Base-by-base conservation (phyloP, 2,888 invertebrate genomes). In the Dynastes maya region DNA sequence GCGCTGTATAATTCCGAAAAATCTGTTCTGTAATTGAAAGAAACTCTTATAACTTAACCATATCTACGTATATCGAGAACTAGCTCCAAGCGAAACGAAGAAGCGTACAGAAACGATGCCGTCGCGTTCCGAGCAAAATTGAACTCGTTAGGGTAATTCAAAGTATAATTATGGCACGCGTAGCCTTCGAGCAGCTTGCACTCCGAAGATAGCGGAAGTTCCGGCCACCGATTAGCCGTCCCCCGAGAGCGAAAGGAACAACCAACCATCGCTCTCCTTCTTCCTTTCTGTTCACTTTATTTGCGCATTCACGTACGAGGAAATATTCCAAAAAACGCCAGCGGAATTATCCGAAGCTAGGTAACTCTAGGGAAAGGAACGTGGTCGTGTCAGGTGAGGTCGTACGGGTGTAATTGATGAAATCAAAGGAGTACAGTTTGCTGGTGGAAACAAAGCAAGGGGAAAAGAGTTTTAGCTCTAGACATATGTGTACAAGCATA, bases 111-210 rank as follows among this genome's bases (percentile, higher is more conserved):
- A 6, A 27, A 22, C 5, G 32, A 22, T 58, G 16, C 58, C 58
- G 22, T 16, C 53, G 53, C 67, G 72, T 53, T 65, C 53, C 4
- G 13, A 27, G 77, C 37, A 64, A 64, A 78, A 78, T 71, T 78
- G 51, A 72, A 71, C 78, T 76, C 78, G 74, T 78, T 78, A 78
- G 76, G 68, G 75, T 78, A 78, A 75, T 78, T 78, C 78, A 78
- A 78, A 78, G 67, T 78, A 63, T 70, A 78, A 78, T 78, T 76
- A 76, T 51, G 64, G 51, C 63, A 55, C 76, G 40, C 37, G 55
- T 16, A 72, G 58, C 61, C 58, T 75, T 61, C 70, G 37, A 65
- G 78, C 55, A 71, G 32, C 78, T 67, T 76, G 68, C 76, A 37
- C 53, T 49, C 55, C 76, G 22, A 51, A 72, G 72, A 72, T 72